Base-by-base conservation (phyloP, 2,888 invertebrate species). In the Pemphredon lugubris region DNA sequence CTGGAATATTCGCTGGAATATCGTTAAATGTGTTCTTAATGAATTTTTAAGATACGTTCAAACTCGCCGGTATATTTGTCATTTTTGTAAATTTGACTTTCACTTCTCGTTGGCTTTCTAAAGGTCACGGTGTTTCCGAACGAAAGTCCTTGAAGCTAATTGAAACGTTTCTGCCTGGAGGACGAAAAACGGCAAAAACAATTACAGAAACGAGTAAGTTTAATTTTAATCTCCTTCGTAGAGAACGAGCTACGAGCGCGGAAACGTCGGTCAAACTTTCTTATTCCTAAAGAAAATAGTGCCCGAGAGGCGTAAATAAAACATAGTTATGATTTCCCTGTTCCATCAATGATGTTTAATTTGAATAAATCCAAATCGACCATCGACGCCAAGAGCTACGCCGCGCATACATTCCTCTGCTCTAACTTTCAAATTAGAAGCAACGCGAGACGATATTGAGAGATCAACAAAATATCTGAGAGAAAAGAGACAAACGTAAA, bases 261-360 rank as follows among this genome's bases (percentile, higher is more conserved):
- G 55, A 50, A 66, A 50, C 45, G 55, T 48, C 21, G 50, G 40
- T 59, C 59, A 47, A 66, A 71, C 66, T 64, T 50, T 57, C 26
- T 9, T 7, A 20, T 11, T 61, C 51, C n/a, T n/a, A 34, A 32
- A 37, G 40, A 37, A 48, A 60, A 75, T 68, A 53, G 42, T 58
- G 59, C 51, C 54, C 30, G 42, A 59, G 37, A 75, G 66, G 48
- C 37, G 53, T 44, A 42, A 68, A 73, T 66, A 71, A 73, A 55
- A 66, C 75, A 50, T 74, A 69, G 47, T 71, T 47, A 37, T 40
- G 48, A 47, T 47, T 59, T 50, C 42, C 37, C 21, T 20, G 37
- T 6, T 21, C 6, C 30, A 48, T 40, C 50, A 59, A 59, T 50
- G 50, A 70, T 54, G 45, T 48, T 59, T 48, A 14, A 37, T 59